A percentile compares a stretch with the other conserved stretches of the same genome.
Evolutionary conservation across 2,113 vertebrate species (phyloP).

Genomic region (Onychostoma macrolepis): DNA sequence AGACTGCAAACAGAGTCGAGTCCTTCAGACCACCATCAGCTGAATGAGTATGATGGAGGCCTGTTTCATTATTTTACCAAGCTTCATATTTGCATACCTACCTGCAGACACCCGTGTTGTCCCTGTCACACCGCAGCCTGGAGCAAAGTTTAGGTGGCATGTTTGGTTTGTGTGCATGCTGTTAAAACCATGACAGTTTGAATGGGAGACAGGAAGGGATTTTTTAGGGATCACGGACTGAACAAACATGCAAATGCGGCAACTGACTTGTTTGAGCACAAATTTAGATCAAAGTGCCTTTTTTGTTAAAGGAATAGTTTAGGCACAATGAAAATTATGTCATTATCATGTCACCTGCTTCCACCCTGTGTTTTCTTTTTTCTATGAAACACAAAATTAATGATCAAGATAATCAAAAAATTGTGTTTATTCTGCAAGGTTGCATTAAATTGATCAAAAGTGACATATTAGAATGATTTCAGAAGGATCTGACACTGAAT

Average conservation of each 20-base stretch:
- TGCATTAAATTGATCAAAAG: too few species aligned
- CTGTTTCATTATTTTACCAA: background rate
- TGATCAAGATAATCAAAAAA: background rate
- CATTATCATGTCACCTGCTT: background rate
- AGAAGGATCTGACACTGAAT: background rate
- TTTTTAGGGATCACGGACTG: constrained; percentile 19
- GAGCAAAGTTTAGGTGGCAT: constrained; percentile 12
- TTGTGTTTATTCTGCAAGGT: too few species aligned
- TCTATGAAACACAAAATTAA: background rate
- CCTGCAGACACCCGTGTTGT: constrained; percentile 1
- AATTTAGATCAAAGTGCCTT: background rate
- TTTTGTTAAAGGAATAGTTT: background rate
- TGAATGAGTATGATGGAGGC: background rate
- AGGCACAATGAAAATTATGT: background rate
- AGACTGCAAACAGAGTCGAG: background rate
- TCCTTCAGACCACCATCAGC: constrained; percentile 1
- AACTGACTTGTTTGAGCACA: background rate
- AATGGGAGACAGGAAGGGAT: background rate
- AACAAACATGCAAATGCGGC: constrained; percentile 9
- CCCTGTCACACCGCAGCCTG: background rate
- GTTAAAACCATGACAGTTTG: constrained; percentile 9
- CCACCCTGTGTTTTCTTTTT: background rate
- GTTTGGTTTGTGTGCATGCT: constrained; percentile 15
- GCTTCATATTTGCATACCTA: constrained; percentile 31
- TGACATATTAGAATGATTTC: background rate